Evolutionary conservation across 2,113 vertebrate genomes (phyloP), one percentile per base, ranked within the genome.

Genomic region (Camelus dromedarius): DNA sequence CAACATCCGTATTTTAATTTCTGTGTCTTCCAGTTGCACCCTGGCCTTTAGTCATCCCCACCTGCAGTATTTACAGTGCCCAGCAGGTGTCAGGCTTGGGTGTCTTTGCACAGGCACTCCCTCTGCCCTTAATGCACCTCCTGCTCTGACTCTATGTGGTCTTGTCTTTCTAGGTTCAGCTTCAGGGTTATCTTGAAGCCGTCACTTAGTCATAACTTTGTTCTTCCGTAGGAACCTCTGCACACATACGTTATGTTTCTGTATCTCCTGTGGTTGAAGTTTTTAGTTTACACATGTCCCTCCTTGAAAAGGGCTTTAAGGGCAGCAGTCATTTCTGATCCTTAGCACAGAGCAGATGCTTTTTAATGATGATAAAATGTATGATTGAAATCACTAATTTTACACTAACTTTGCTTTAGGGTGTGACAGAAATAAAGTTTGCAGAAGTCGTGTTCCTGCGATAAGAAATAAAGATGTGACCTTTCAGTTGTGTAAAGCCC

Each of bases 381-480:
- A 0, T 92, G 32, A 3, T 64, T 84, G 64, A 94, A 72, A 22
- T 94, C 46, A 84, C 69, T 81, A 28, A 77, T 84, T 85, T 93
- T 56, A 60, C 3, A 73, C 52, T 90, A 85, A 58, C 96, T 98
- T 91, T 98, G 89, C 91, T 77, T 80, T 97, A 99, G 99, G 97
- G 98, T 94, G 96, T 98, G 98, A 98, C 93, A 98, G 97, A 96
- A 98, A 92, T 64, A 99, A 98, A 97, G 92, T 98, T 75, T 98
- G 98, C 72, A 99, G 96, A 98, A 99, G 98, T 97, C 99, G 97
- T 96, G 98, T 99, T 97, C 99, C 99, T 96, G 98, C 98, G 15
- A 96, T 99, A 96, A 98, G 99, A 50, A 99, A 99, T 19, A 99
- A 99, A 98, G 99, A 99, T 70, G 98, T 99, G 98, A 99, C 99